phyloP scores from a whole-genome alignment of 2,888 invertebrate species.

The Bedellia somnulentella region DNA sequence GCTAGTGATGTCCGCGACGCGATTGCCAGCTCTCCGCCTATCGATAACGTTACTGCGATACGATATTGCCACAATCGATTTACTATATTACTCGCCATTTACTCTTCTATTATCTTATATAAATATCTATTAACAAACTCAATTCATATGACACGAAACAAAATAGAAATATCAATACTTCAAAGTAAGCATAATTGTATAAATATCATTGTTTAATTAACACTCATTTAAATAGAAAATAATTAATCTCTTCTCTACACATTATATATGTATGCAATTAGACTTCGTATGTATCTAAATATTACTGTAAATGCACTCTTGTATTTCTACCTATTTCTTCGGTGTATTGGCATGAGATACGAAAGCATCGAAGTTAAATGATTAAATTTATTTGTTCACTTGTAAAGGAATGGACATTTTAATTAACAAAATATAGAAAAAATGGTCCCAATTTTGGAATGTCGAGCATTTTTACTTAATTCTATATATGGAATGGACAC shows the following conservation, averaged over 20 bases:
- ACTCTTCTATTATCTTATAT: constrained; percentile 41
- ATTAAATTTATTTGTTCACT: too few relatives aligned
- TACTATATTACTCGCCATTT: constrained; percentile 25
- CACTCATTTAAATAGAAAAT: constrained; percentile 53
- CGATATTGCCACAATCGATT: constrained; percentile 7
- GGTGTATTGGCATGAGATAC: too few relatives aligned
- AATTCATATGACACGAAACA: constrained; percentile 47
- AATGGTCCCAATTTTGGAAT: constrained; percentile 55
- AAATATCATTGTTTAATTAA: constrained; percentile 48
- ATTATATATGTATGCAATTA: too few relatives aligned
- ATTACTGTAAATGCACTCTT: constrained; percentile 12
- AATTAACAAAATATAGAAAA: too few relatives aligned
- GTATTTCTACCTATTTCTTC: too few relatives aligned
- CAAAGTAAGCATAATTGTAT: constrained; percentile 47
- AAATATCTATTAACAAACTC: constrained; percentile 54
- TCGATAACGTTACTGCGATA: neutral
- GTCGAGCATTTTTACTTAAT: constrained; percentile 31
- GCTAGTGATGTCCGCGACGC: neutral
- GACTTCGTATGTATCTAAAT: constrained; percentile 7
- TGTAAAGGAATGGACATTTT: too few relatives aligned
- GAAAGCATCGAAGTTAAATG: too few relatives aligned
- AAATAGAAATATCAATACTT: constrained; percentile 48
- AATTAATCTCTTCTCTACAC: constrained; percentile 54
- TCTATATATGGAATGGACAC: constrained; percentile 21
- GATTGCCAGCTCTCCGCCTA: constrained; percentile 1